Conservation (phyloP, 1,140 invertebrate species). For the Heliconius himera region DNA sequence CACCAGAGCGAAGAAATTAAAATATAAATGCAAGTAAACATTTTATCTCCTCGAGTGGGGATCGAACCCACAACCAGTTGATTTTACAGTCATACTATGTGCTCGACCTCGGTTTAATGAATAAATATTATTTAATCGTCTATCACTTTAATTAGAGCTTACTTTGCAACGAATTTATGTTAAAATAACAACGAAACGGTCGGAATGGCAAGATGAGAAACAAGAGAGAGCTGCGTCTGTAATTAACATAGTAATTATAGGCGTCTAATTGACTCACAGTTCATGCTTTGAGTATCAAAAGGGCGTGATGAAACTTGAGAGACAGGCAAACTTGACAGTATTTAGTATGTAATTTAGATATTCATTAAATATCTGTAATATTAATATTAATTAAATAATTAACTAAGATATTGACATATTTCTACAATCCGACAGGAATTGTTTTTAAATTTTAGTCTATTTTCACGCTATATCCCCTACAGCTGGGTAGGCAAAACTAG, state of each 20-base stretch:
- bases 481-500: too few species aligned
- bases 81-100: too few species aligned
- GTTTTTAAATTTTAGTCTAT: background rate
- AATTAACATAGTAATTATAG: slow-evolving; percentile 79
- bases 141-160: slow-evolving; percentile 62
- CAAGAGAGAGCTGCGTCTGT: slow-evolving; percentile 67
- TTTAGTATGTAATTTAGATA: slow-evolving; percentile 36
- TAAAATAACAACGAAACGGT: slow-evolving; percentile 69
- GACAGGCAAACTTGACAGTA: slow-evolving; percentile 32
- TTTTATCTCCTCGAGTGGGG: too few species aligned
- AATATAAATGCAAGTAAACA: too few species aligned
- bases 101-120: background rate
- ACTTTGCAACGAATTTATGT: slow-evolving; percentile 68
- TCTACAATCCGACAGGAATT: background rate
- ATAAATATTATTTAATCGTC: slow-evolving; percentile 55
- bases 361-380: background rate
- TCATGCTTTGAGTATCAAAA: slow-evolving; percentile 73
- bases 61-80: too few species aligned
- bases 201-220: slow-evolving; percentile 64
- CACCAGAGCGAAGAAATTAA: too few species aligned
- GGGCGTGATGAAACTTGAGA: slow-evolving; percentile 48
- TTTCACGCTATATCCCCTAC: too few species aligned
- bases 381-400: background rate
- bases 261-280: slow-evolving; percentile 72
- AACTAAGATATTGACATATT: background rate